Evolutionary conservation across 2,888 invertebrate genomes (phyloP), one percentile per base, ranked within the genome.

Genomic region (Tetragnatha montana): DNA sequence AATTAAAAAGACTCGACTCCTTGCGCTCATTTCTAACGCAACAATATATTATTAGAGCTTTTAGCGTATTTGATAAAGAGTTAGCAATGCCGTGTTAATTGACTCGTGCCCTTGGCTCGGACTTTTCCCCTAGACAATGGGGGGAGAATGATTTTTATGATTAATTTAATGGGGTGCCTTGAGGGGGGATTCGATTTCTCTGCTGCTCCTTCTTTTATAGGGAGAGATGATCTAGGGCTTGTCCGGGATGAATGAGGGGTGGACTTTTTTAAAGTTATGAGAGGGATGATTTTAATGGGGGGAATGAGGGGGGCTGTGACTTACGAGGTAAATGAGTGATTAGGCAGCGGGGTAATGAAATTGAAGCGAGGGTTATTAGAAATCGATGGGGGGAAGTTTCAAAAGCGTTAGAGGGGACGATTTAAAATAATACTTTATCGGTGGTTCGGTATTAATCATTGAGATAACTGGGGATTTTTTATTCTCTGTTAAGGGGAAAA

Each of bases 1-100:
- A 86, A 86, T 86, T 86, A 86, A 86, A 86, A 86, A 86, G 68
- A 86, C 68, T 51, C 50, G 35, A 70, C 73, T 73, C 47, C 19
- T 71, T 22, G 69, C 35, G 75, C 73, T 17, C n/a, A 68, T 76
- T 51, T 78, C 70, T 50, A 35, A 60, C 12, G 73, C 70, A 69
- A 84, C 84, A 84, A 84, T 73, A 68, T 73, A 14, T 80, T 86
- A 86, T 86, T 86, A 35, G 80, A 21, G 79, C 86, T 86, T 86
- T 86, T 86, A 86, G 79, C 47, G 86, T 80, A 86, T 86, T 86
- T 80, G 86, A 86, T 86, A 80, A 86, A 86, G 86, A 74, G 22
- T 75, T 49, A 19, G 69, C 35, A 79, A 86, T 86, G 80, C 73
- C 74, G 86, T 86, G 86, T 80, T 86, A 86, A 86, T 86, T 86